Base-by-base conservation (phyloP, 2,113 vertebrate genomes). In the Eubucco bourcierii region DNA sequence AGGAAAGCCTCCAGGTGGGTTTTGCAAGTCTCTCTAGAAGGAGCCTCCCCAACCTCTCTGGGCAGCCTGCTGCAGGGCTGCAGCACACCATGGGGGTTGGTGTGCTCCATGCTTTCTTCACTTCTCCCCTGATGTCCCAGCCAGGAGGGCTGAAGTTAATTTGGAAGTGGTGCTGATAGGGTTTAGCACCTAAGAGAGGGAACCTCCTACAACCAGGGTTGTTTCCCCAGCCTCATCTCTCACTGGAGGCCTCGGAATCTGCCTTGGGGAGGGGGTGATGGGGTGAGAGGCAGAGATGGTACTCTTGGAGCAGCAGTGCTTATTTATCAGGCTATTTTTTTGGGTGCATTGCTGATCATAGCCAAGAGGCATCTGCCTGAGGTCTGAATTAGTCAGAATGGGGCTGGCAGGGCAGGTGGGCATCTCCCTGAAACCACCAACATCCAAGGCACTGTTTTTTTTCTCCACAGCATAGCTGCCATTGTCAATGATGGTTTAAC, bases 401-500 rank as follows among this genome's bases (percentile, higher is more conserved):
- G 77, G 29, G 33, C 33, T 79, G 93, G 72, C 64, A 90, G 68
- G 59, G 72, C 80, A 92, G 75, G 52, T 87, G 92, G 90, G 90
- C 85, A 82, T 72, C 82, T 61, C 78, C 76, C 33, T 71, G 50
- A 85, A 87, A 87, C 88, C 95, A 85, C 66, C 68, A 61, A 59
- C 52, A 68, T 95, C 70, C 37, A 46, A 90, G 92, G 53, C 90
- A 59, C 71, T 80, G 4, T 41, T 68, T 93, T 72, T 90, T 72
- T 78, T 83, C 68, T 94, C 80, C 91, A 93, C 71, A 31, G 90
- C 63, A 44, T 94, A 61, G 83, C 90, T 87, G 87, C 83, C 87
- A 94, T 96, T 96, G 87, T 94, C 87, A 80, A 0, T 61, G 93
- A 64, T 50, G 95, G 63, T 95, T 97, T 97, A 96, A 97, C 94